Evolutionary conservation across 2,888 invertebrate genomes (phyloP), one percentile per base, ranked within the genome.

Genomic region (Adelphocoris suturalis): DNA sequence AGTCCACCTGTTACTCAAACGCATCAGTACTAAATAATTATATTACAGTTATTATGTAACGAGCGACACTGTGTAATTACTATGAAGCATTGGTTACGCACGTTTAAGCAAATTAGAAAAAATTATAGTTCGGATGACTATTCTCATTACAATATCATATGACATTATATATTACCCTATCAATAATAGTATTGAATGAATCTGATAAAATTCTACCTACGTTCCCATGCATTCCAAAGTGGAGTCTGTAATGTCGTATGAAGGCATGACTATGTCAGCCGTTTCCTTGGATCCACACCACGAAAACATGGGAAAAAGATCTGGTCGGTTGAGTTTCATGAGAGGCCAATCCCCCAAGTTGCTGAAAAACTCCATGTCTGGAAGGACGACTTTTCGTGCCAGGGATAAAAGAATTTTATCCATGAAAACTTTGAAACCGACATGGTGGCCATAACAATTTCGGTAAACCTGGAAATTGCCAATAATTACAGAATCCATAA

Each of bases 271-370:
- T 93, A 99, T 98, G 93, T 99, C 99, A 92, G 95, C 94, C 7
- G 97, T 96, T 90, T 97, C 96, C 90, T 95, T 95, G 91, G 98
- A 98, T 0, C 98, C 98, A 94, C 99, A 99, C 99, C 99, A 99
- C 19, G 99, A 99, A 93, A 99, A 97, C 91, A 99, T 95, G 0
- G 99, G 98, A 91, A 96, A 95, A 14, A 95, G 94, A 16, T 94
- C 93, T 0, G 95, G 93, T 68, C 93, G 95, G 90, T 94, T 94
- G 91, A 93, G 93, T 23, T 93, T 93, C 0, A 96, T 95, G 37
- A 99, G 94, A 0, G 99, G 99, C 99, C 99, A 99, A 93, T 99
- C 99, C 19, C 99, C 99, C 16, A 99, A 94, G 94, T 99, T 99
- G 81, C 97, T 95, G 92, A 98, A 96, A 92, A 99, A 95, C 93